Evolutionary conservation across 2,888 invertebrate genomes (phyloP).

Genomic region (Ethmia dodecea): DNA sequence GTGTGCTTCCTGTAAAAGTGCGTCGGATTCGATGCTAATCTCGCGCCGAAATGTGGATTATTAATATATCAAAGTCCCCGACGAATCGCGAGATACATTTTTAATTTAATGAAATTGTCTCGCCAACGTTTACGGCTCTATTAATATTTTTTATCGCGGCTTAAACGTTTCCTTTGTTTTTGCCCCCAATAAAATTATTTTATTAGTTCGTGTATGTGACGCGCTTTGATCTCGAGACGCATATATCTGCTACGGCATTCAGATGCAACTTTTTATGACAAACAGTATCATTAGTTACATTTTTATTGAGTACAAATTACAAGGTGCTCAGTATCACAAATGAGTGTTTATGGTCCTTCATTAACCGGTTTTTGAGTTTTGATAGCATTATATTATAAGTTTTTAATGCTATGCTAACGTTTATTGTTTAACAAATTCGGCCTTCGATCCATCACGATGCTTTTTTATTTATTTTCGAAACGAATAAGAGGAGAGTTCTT

Average conservation of each 20-base stretch:
- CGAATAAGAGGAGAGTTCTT: conserved; percentile 31
- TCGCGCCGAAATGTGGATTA: conserved; percentile 46
- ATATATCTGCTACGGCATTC: background rate
- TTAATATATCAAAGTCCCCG: conserved; percentile 55
- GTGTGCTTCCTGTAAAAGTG: conserved; percentile 39
- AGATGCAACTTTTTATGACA: conserved; percentile 9
- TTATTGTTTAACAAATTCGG: conserved; percentile 47
- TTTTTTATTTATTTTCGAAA: conserved; percentile 32
- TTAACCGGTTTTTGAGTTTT: conserved; percentile 28
- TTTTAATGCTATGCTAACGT: conserved; percentile 42
- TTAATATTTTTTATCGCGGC: conserved; percentile 62
- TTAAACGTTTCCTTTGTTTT: conserved; percentile 65
- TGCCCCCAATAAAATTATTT: conserved; percentile 50
- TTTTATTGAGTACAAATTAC: conserved; percentile 29
- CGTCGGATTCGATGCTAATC: conserved; percentile 55
- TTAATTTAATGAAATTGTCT: conserved; percentile 30
- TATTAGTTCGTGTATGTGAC: conserved; percentile 35
- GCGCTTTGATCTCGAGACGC: conserved; percentile 37
- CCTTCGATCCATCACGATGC: conserved; percentile 28
- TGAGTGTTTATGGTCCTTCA: conserved; percentile 33
- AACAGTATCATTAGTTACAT: conserved; percentile 21
- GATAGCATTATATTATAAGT: conserved; percentile 29
- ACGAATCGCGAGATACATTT: conserved; percentile 23
- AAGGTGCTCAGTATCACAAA: conserved; percentile 4
- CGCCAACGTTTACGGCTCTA: conserved; percentile 42